phyloP scores from a whole-genome alignment of 2,888 invertebrate genomes.

The Scaptodrosophila latifasciaeformis region DNA sequence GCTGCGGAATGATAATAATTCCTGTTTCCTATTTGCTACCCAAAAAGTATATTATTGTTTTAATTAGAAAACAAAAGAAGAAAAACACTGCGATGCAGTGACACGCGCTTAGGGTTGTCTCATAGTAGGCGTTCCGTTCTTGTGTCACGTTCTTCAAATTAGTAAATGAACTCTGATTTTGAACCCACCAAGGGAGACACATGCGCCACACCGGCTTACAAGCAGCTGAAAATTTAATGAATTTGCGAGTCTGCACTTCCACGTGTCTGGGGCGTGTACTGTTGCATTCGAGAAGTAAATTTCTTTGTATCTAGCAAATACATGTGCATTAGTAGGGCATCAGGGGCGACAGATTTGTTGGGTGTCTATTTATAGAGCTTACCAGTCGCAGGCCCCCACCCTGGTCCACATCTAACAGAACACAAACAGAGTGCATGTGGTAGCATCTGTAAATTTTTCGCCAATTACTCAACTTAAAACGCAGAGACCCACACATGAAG shows the following conservation, averaged over 20 bases:
- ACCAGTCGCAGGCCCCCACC: background rate
- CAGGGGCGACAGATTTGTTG: conserved; percentile 31
- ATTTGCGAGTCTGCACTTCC: background rate
- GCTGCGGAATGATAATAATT: conserved; percentile 5
- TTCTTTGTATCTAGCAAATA: conserved; percentile 36
- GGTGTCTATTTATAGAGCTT: conserved; percentile 37
- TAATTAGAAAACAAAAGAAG: background rate
- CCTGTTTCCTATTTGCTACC: background rate
- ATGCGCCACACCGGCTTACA: background rate
- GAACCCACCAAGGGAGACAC: conserved; percentile 20
- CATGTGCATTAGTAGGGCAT: conserved; percentile 4
- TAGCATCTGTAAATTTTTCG: conserved; percentile 59
- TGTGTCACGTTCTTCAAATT: conserved; percentile 55
- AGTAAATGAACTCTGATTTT: conserved; percentile 62
- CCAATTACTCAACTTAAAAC: conserved; percentile 37
- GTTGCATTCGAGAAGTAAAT: background rate
- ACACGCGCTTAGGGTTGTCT: conserved; percentile 9
- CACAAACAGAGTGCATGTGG: conserved; percentile 1
- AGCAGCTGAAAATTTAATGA: background rate
- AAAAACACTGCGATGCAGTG: background rate
- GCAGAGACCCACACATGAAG: conserved; percentile 15
- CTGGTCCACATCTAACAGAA: background rate
- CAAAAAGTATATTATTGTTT: background rate
- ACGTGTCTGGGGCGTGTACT: conserved; percentile 9
- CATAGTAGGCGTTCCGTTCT: conserved; percentile 16